Percentiles rank a stretch among this genome's conserved stretches.
Conservation (phyloP, 2,113 vertebrate genomes). For the Oryzias curvinotus region DNA sequence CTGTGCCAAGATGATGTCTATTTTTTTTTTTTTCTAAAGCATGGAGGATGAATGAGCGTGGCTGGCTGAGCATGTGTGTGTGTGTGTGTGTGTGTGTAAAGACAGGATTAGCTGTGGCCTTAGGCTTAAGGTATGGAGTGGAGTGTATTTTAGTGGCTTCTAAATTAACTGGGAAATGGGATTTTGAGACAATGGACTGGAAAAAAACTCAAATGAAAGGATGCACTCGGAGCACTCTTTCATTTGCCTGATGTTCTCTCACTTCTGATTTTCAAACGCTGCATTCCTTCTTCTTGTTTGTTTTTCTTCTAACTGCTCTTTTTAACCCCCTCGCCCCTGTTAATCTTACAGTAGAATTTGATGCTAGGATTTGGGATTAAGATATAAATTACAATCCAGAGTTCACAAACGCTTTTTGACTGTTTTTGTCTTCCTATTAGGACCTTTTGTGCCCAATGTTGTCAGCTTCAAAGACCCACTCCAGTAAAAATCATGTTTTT, state of each 20-base stretch:
- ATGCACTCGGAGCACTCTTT: conserved; percentile 65
- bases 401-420: conserved; percentile 33
- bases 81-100: conserved; percentile 27
- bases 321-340: conserved; percentile 5
- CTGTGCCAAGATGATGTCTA: conserved; percentile 75
- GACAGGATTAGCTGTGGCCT: conserved; percentile 75
- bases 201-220: conserved; percentile 71
- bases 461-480: conserved; percentile 40
- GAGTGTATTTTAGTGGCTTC: conserved; percentile 77
- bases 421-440: conserved; percentile 45
- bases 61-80: conserved; percentile 20
- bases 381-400: conserved; percentile 52
- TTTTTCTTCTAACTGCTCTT: conserved; percentile 13
- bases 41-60: conserved; percentile 63
- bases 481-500: conserved; percentile 53
- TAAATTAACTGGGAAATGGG: conserved; percentile 78
- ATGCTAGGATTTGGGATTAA: conserved; percentile 66
- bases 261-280: neutral
- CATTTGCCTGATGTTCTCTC: conserved; percentile 61
- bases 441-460: conserved; percentile 32
- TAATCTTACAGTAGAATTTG: conserved; percentile 55
- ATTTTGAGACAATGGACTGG: conserved; percentile 77
- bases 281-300: neutral
- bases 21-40: conserved; percentile 57
- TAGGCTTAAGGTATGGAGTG: conserved; percentile 76